Conservation (phyloP, 37 sponge, comb jelly and placozoan genomes). For the Halichondria panicea region DNA sequence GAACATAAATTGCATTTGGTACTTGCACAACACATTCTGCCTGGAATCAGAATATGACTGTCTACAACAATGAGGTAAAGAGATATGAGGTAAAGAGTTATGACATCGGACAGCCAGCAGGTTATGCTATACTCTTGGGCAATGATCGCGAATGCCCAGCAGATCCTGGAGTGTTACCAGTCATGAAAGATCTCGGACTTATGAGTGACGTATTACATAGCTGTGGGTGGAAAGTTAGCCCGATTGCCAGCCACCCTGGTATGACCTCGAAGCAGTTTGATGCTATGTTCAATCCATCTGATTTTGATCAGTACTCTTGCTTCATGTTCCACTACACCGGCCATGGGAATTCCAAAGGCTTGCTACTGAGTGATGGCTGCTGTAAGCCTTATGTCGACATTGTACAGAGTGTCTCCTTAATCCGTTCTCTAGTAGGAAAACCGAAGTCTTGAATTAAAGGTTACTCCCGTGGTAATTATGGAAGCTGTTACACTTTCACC, state of each 20-base stretch:
- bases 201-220: conserved; percentile 8
- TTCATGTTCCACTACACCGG: conserved; percentile 55
- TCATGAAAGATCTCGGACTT: conserved; percentile 7
- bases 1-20: too few relatives aligned
- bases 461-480: conserved; percentile 17
- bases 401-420: not conserved
- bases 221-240: not conserved
- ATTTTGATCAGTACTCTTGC: conserved; percentile 27
- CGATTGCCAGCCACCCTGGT: too few relatives aligned
- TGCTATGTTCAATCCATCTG: too few relatives aligned
- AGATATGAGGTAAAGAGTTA: too few relatives aligned
- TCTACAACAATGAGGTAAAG: too few relatives aligned
- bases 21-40: too few relatives aligned
- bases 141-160: conserved; percentile 2
- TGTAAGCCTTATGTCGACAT: conserved; percentile 15
- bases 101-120: conserved; percentile 8
- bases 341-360: conserved; percentile 27
- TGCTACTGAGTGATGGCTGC: conserved; percentile 9
- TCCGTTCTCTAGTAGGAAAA: not conserved
- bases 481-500: conserved; percentile 45
- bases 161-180: not conserved
- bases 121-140: conserved; percentile 43
- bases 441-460: conserved; percentile 63
- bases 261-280: too few relatives aligned
- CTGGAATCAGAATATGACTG: too few relatives aligned